Evolutionary conservation across 2,113 vertebrate genomes (phyloP).

Genomic region (Notechis scutatus): DNA sequence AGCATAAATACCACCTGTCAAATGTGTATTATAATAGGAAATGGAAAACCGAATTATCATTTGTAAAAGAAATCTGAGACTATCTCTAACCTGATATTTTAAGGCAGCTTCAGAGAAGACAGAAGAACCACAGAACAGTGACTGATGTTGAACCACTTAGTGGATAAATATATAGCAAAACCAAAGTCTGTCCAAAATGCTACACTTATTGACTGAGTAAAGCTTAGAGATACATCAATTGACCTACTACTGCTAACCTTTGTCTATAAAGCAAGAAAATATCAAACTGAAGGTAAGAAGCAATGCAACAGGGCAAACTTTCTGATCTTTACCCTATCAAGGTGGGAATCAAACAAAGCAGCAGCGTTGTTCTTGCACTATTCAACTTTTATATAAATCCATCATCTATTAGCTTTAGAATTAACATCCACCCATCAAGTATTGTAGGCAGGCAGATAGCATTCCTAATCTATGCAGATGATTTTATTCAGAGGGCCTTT

Average conservation of each 20-base stretch:
- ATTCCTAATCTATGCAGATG: not conserved
- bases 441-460: not conserved
- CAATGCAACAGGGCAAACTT: not conserved
- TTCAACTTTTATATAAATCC: not conserved
- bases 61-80: not conserved
- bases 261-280: not conserved
- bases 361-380: not conserved
- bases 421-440: not conserved
- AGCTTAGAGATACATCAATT: not conserved
- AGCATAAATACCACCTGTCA: not conserved
- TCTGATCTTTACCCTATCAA: not conserved
- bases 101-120: not conserved
- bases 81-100: not conserved
- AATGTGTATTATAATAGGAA: not conserved
- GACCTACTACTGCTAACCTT: not conserved
- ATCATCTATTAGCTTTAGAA: not conserved
- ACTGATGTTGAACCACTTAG: not conserved
- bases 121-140: not conserved
- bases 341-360: not conserved
- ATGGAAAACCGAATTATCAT: not conserved
- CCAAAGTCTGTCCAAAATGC: not conserved
- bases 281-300: not conserved
- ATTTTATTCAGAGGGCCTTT: not conserved
- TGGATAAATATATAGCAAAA: not conserved
- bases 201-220: not conserved